Evolutionary conservation across 2,113 vertebrate species (phyloP).

Genomic region (Bolborhynchus lineola): DNA sequence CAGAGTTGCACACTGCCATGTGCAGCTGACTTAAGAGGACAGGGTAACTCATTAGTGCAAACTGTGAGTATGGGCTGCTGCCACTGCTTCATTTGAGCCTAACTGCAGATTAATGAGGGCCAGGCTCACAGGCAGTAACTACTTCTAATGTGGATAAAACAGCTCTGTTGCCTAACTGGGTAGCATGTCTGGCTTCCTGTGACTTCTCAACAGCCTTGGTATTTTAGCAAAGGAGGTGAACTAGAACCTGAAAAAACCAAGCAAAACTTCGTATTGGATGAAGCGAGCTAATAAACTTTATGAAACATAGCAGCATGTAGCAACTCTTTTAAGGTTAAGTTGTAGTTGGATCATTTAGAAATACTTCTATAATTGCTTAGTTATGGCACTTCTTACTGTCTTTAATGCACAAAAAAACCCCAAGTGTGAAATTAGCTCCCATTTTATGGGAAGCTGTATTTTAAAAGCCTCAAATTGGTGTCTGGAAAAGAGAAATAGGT

Average conservation of each 20-base stretch:
- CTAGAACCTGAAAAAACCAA: background rate
- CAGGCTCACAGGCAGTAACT: background rate
- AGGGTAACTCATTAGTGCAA: background rate
- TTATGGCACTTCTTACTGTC: background rate
- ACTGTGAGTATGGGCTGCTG: background rate
- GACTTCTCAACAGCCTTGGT: background rate
- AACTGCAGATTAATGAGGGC: background rate
- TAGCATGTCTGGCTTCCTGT: background rate
- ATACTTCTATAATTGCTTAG: background rate
- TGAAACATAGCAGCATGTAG: background rate
- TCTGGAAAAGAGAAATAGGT: constrained; percentile 14
- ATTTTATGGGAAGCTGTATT: background rate
- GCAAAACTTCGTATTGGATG: background rate
- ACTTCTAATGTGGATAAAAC: background rate
- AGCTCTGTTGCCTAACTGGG: background rate
- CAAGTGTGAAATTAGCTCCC: background rate
- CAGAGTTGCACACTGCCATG: background rate
- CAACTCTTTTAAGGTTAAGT: background rate
- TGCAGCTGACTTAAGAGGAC: background rate
- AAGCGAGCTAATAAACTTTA: background rate
- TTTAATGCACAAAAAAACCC: background rate
- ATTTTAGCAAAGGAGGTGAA: background rate
- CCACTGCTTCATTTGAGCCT: background rate
- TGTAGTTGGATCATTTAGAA: background rate
- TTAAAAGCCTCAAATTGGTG: background rate